These are phyloP conservation scores for Galleria mellonella DNA, from an alignment of 1,140 invertebrate genomes.

Conservation along the genomic window DNA sequence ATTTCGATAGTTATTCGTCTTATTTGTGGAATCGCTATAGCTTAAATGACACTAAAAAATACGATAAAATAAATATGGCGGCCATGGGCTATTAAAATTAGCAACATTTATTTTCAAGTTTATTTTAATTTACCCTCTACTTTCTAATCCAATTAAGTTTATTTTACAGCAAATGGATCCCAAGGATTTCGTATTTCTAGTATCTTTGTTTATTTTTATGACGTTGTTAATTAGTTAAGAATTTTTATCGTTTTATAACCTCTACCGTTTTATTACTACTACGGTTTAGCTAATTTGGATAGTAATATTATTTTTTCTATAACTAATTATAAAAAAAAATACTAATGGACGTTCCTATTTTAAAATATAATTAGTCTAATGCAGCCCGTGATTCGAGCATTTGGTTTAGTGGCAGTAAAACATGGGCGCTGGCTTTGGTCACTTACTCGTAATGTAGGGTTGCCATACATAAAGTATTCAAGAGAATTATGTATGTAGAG, in stretches of 20 bases:
- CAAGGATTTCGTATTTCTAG: neutral
- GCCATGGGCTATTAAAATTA: too few species aligned
- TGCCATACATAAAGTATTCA: constrained; percentile 2
- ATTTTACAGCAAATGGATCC: too few species aligned
- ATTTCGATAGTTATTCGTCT: too few species aligned
- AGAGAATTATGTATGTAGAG: too few species aligned
- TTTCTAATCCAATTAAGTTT: too few species aligned
- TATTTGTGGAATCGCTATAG: too few species aligned
- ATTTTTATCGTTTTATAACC: constrained; percentile 21
- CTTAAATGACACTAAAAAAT: too few species aligned
- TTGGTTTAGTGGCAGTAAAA: constrained; percentile 22
- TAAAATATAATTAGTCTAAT: constrained; percentile 49
- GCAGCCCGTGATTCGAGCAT: constrained; percentile 18
- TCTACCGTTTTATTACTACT: constrained; percentile 12
- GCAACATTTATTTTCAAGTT: too few species aligned
- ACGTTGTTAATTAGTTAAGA: constrained; percentile 25
- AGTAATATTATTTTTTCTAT: neutral
- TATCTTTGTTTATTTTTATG: constrained; percentile 13
- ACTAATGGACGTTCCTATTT: constrained; percentile 6
- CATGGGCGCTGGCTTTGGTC: constrained; percentile 4
- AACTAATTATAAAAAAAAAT: neutral
- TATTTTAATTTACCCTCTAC: too few species aligned
- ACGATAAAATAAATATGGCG: too few species aligned
- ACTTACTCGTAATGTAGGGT: neutral
- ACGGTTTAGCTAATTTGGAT: constrained; percentile 10